Base-by-base conservation (phyloP, 2,888 invertebrate species). In the Tenthredo scrophulariae region DNA sequence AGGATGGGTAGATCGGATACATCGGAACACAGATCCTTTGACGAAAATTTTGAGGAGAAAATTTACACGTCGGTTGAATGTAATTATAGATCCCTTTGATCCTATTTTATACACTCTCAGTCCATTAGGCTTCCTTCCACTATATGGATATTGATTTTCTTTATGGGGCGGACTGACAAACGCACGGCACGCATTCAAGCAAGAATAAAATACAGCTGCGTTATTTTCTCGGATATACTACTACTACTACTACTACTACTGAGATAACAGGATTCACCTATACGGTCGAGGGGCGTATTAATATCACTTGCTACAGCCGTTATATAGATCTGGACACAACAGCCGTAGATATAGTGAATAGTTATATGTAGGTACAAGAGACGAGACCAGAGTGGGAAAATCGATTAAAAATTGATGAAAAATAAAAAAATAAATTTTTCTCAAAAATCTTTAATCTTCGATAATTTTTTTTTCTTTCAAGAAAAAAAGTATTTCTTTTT, bases 71-170 rank as follows among this genome's bases (percentile, higher is more conserved):
- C 79, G 75, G 85, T 72, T 84, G 84, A 84, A 87, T 87, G 85
- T 77, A 86, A 87, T 87, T 86, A 87, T 70, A 77, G 84, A 50
- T 54, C 84, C 86, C 87, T 87, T 87, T 87, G 86, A 87, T 87
- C 87, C 75, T 86, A 85, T 87, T 87, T 86, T 86, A 80, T 58
- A 80, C 80, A 83, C 83, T 79, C 80, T 58, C 85, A 85, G 82
- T 87, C 87, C 87, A 87, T 87, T 86, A 87, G 85, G 86, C 26
- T 86, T 80, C 72, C 87, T 85, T 85, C 50, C 46, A 50, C 83
- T 85, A 62, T 72, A 84, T 77, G 37, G 62, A 70, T 85, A 85
- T 87, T 86, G 87, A 85, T 86, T 84, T 84, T 86, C 80, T 80
- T 80, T 50, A 62, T 50, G 62, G 22, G 80, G 58, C 18, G 29